phyloP scores from a whole-genome alignment of 2,113 vertebrate species.

The Tachycineta bicolor region DNA sequence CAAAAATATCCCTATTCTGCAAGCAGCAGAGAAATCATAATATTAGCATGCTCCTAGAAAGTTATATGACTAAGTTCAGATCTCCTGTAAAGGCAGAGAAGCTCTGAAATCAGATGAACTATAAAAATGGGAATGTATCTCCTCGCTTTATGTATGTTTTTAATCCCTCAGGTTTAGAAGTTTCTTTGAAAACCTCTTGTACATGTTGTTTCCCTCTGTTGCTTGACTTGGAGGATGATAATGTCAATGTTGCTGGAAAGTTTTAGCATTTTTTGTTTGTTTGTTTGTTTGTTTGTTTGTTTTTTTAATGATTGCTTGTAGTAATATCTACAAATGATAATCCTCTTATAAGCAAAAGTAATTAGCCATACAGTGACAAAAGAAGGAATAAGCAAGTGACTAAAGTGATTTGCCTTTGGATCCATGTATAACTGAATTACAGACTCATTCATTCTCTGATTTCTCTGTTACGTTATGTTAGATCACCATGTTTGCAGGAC shows the following conservation, averaged over 20 bases:
- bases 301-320: not conserved
- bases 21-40: not conserved
- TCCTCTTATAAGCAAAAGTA: not conserved
- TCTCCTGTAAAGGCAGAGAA: not conserved
- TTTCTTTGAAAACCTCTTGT: not conserved
- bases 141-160: not conserved
- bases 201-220: not conserved
- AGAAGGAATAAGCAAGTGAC: not conserved
- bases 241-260: not conserved
- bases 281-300: not conserved
- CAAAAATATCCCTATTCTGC: not conserved
- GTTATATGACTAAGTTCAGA: not conserved
- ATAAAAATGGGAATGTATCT: not conserved
- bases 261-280: rapidly evolving
- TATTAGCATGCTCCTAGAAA: not conserved
- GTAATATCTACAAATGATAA: not conserved
- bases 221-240: not conserved
- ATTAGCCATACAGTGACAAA: not conserved
- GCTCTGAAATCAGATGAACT: not conserved
- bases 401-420: not conserved
- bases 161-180: not conserved
- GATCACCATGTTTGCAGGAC: not conserved
- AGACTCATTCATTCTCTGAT: not conserved
- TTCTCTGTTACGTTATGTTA: not conserved
- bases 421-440: not conserved